Percentiles rank a stretch among this genome's conserved stretches.
These are phyloP conservation scores for Mesopsocus fuscifrons DNA, from an alignment of 2,888 invertebrate species.

Conservation along the genomic window DNA sequence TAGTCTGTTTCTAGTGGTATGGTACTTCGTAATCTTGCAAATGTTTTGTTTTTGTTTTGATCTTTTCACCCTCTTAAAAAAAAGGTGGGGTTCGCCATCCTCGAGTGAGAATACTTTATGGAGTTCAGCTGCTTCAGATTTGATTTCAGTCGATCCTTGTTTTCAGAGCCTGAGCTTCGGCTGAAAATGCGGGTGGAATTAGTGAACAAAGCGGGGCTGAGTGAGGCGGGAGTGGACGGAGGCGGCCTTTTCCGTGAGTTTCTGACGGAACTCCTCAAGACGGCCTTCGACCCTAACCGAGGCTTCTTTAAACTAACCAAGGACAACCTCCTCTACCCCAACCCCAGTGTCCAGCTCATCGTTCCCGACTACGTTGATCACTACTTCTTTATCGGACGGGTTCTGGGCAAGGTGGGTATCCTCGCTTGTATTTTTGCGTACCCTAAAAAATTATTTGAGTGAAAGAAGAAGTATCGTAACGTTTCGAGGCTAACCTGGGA, in stretches of 20 bases:
- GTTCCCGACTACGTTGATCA: constrained; percentile 74
- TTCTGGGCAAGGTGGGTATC: constrained; percentile 68
- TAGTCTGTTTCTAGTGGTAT: constrained; percentile 20
- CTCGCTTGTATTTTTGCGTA: no score
- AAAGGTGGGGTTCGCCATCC: no score
- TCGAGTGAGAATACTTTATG: constrained; percentile 9
- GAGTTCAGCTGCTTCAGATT: no score
- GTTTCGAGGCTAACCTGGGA: no score
- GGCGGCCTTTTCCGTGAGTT: constrained; percentile 95
- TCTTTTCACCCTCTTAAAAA: background rate
- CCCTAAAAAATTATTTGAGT: background rate
- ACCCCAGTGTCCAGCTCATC: constrained; percentile 77
- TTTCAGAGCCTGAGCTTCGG: constrained; percentile 66
- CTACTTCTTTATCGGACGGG: constrained; percentile 85
- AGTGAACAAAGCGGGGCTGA: constrained; percentile 74
- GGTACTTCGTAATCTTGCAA: background rate
- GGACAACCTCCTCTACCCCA: constrained; percentile 89
- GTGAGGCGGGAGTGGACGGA: constrained; percentile 94
- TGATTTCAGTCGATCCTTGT: no score
- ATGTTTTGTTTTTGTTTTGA: constrained; percentile 7
- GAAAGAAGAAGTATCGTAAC: no score
- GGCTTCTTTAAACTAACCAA: constrained; percentile 80
- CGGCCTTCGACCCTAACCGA: constrained; percentile 90
- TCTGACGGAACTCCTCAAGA: constrained; percentile 78
- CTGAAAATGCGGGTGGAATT: constrained; percentile 74